A percentile compares a stretch with the other conserved stretches of the same genome.
phyloP scores from a whole-genome alignment of 2,888 invertebrate genomes.

The Dicycla oo region DNA sequence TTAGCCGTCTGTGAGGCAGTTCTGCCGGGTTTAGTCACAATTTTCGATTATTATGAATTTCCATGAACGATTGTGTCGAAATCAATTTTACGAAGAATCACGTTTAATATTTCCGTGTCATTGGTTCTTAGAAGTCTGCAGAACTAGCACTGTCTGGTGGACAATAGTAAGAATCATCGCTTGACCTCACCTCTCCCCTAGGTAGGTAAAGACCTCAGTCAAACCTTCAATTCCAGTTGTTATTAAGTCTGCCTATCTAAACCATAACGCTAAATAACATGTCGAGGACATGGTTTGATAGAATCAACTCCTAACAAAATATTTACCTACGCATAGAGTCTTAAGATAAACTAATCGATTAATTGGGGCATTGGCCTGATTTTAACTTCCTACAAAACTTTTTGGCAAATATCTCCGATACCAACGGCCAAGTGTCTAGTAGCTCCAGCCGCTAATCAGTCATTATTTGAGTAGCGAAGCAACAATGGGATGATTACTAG shows the following conservation, averaged over 20 bases:
- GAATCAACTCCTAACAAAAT: background rate
- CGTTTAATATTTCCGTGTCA: slow-evolving; percentile 44
- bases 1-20: slow-evolving; percentile 38
- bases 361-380: slow-evolving; percentile 30
- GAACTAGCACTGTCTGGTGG: slow-evolving; percentile 5
- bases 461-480: slow-evolving; percentile 39
- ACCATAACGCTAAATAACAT: background rate
- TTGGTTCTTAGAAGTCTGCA: slow-evolving; percentile 33
- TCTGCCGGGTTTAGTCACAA: slow-evolving; percentile 58
- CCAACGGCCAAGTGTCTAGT: slow-evolving; percentile 22
- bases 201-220: background rate
- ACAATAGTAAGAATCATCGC: slow-evolving; percentile 1
- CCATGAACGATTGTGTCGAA: slow-evolving; percentile 50
- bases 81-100: slow-evolving; percentile 54
- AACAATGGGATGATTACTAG: slow-evolving; percentile 40
- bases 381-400: slow-evolving; percentile 27
- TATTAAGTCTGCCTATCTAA: background rate
- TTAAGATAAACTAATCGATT: slow-evolving; percentile 9
- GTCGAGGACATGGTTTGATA: background rate
- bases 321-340: background rate
- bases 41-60: slow-evolving; percentile 57
- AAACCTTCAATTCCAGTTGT: background rate
- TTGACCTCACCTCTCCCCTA: slow-evolving; percentile 6
- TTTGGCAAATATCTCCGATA: slow-evolving; percentile 34
- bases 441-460: slow-evolving; percentile 39